Evolutionary conservation across 2,888 invertebrate genomes (phyloP).

Genomic region (Ornithoptera priamus): DNA sequence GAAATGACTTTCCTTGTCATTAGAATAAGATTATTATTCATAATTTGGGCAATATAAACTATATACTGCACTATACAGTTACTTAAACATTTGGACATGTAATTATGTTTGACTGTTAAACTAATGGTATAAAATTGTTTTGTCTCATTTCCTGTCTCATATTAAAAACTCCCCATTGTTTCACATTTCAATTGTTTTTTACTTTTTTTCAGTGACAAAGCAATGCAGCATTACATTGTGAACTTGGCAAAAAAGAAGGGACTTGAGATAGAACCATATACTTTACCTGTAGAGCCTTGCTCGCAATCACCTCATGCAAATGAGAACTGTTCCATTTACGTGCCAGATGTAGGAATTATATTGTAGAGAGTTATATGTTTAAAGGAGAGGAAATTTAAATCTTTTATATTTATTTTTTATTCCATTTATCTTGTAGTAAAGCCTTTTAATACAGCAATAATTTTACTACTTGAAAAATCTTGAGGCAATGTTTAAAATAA

Average conservation of each 20-base stretch:
- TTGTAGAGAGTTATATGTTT: constrained; percentile 38
- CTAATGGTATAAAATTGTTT: background rate
- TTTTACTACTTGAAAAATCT: background rate
- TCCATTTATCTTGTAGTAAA: background rate
- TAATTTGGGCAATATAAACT: background rate
- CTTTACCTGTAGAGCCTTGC: constrained; percentile 41
- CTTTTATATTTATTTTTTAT: background rate
- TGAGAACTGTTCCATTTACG: constrained; percentile 61
- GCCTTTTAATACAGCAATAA: background rate
- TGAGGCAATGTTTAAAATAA: too few species aligned
- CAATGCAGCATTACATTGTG: constrained; percentile 50
- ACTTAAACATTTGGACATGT: background rate
- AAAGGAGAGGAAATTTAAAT: background rate
- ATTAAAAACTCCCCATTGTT: background rate
- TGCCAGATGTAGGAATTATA: constrained; percentile 59
- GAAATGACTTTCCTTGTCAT: too few species aligned
- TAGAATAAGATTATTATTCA: too few species aligned
- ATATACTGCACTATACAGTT: background rate
- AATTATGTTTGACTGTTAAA: background rate
- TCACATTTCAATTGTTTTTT: background rate
- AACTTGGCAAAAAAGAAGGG: constrained; percentile 55
- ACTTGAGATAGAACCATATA: constrained; percentile 51
- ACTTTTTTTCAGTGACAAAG: constrained; percentile 54
- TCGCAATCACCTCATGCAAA: constrained; percentile 44
- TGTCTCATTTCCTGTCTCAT: background rate